Percentiles rank a stretch among this genome's conserved stretches.
Evolutionary conservation across 1,140 invertebrate species (phyloP).

Genomic region (Campoletis sonorensis): DNA sequence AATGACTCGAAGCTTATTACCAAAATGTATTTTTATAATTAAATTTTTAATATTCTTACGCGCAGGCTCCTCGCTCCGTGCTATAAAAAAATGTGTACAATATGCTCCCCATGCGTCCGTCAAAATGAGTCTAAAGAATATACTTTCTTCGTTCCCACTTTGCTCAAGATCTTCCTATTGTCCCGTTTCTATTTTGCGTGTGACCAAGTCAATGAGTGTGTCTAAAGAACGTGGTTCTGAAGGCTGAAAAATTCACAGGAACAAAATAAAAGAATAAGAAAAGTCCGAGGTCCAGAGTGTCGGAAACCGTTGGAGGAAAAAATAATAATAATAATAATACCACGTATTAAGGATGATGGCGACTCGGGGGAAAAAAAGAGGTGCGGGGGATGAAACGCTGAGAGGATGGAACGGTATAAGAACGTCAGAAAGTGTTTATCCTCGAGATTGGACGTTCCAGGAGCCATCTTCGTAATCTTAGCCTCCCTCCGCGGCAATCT

Average conservation of each 20-base stretch:
- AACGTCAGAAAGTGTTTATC: constrained; percentile 75
- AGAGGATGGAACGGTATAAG: constrained; percentile 54
- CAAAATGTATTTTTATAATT: constrained; percentile 53
- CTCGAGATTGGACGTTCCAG: constrained; percentile 75
- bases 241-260: constrained; percentile 6
- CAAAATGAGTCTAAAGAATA: constrained; percentile 58
- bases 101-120: background rate
- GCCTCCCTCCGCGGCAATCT: constrained; percentile 69
- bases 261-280: background rate
- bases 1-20: constrained; percentile 37
- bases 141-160: constrained; percentile 41
- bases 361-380: constrained; percentile 20
- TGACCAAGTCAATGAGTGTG: constrained; percentile 30
- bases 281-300: constrained; percentile 16
- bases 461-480: constrained; percentile 74
- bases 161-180: background rate
- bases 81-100: background rate
- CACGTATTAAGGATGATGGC: constrained; percentile 6
- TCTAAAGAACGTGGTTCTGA: background rate
- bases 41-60: constrained; percentile 61
- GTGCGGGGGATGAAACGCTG: constrained; percentile 23
- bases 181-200: background rate
- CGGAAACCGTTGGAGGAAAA: constrained; percentile 2
- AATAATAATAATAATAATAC: too few relatives aligned
- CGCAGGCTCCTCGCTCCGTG: constrained; percentile 16